Conservation (phyloP, 2,888 invertebrate genomes). For the Malthinus flaveolus region DNA sequence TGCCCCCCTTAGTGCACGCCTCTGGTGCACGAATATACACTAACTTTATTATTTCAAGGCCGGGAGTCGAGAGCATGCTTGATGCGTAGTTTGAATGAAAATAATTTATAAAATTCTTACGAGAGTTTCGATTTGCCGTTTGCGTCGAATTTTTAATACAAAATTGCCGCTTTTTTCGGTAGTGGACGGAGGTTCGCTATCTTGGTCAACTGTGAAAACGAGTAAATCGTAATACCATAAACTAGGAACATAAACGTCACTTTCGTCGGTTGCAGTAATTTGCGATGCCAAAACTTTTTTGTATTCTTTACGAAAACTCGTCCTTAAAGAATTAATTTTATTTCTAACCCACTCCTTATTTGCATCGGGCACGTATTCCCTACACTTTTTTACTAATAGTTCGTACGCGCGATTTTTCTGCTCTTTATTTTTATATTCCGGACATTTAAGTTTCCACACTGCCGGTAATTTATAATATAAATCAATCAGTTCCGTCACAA, state of each 20-base stretch:
- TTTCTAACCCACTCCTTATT: conserved; percentile 25
- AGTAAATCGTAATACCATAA: conserved; percentile 28
- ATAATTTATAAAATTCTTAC: not conserved
- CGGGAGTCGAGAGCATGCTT: too few species aligned
- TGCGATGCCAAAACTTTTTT: conserved; percentile 13
- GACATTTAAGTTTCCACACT: conserved; percentile 23
- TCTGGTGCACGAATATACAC: too few species aligned
- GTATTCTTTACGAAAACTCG: conserved; percentile 30
- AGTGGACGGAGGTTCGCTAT: not conserved
- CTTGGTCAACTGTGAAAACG: conserved; percentile 7
- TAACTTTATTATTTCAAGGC: too few species aligned
- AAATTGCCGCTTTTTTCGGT: not conserved
- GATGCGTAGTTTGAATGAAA: too few species aligned
- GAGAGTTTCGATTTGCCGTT: not conserved
- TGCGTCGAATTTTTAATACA: not conserved
- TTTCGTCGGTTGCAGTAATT: conserved; percentile 8
- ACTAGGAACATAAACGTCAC: conserved; percentile 20
- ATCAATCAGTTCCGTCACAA: conserved; percentile 24
- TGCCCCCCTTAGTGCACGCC: too few species aligned
- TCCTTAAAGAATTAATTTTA: conserved; percentile 31
- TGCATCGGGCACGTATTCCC: conserved; percentile 23
- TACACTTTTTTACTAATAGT: conserved; percentile 21
- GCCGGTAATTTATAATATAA: conserved; percentile 25
- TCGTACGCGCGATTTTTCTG: conserved; percentile 25
- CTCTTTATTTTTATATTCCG: conserved; percentile 23